A percentile compares a stretch with the other conserved stretches of the same genome.
These are phyloP conservation scores for Siniperca undulata DNA, from an alignment of 2,797 vertebrate genomes.

Conservation along the genomic window DNA sequence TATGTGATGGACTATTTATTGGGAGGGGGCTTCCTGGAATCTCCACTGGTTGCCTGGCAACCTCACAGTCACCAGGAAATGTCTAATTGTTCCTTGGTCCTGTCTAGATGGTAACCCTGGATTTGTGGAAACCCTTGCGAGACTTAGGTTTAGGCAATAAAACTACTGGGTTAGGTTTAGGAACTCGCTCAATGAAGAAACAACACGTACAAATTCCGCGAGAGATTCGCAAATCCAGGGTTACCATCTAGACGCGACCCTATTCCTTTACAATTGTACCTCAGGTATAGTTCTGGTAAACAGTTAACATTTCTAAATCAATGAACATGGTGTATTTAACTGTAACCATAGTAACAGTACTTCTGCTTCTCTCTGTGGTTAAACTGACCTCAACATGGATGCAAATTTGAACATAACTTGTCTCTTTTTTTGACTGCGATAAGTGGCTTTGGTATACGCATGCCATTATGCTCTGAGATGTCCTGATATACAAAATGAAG, in stretches of 20 bases:
- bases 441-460: not conserved
- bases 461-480: not conserved
- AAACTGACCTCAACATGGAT: not conserved
- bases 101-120: too few relatives aligned
- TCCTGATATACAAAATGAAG: not conserved
- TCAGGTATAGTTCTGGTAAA: not conserved
- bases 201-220: too few relatives aligned
- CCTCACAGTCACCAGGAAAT: too few relatives aligned
- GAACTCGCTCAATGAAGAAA: too few relatives aligned
- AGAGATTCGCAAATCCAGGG: too few relatives aligned
- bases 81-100: too few relatives aligned
- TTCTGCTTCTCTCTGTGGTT: not conserved
- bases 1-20: constrained; percentile 6
- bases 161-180: too few relatives aligned
- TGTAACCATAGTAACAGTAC: not conserved
- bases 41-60: too few relatives aligned
- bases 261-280: not conserved
- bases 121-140: too few relatives aligned
- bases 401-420: not conserved
- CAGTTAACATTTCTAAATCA: not conserved
- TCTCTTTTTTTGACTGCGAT: not conserved
- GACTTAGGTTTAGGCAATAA: too few relatives aligned
- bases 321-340: not conserved
- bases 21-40: too few relatives aligned
- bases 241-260: too few relatives aligned